Evolutionary conservation across 2,797 vertebrate species (phyloP).

Genomic region (Natrix natrix): DNA sequence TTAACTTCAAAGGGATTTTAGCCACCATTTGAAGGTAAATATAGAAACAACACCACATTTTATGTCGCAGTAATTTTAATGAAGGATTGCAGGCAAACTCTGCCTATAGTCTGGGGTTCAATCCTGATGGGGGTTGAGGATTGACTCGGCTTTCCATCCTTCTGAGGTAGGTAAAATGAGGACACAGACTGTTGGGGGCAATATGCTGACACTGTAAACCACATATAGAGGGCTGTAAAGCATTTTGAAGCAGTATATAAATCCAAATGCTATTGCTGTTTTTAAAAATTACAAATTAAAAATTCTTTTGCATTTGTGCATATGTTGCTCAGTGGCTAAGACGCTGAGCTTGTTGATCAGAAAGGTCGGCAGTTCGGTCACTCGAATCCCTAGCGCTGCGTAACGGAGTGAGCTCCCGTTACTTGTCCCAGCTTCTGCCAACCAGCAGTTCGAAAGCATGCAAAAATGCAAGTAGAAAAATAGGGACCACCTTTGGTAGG

Average conservation of each 20-base stretch:
- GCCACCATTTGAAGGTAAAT: neutral
- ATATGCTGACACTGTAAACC: neutral
- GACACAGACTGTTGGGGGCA: neutral
- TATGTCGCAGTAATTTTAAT: neutral
- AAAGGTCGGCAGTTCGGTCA: too few species aligned
- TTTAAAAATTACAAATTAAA: neutral
- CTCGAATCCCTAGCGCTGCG: too few species aligned
- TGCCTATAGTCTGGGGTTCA: neutral
- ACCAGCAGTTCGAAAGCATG: too few species aligned
- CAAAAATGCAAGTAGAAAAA: too few species aligned
- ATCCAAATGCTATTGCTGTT: neutral
- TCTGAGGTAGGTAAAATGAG: neutral
- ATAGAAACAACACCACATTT: neutral
- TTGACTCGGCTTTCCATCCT: neutral
- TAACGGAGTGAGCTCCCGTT: too few species aligned
- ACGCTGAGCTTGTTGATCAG: too few species aligned
- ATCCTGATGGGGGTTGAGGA: neutral
- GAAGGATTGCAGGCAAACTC: neutral
- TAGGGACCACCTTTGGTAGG: too few species aligned
- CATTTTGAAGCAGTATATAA: neutral
- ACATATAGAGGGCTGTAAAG: neutral
- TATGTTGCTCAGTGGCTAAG: too few species aligned
- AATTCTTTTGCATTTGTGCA: neutral
- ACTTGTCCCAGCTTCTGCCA: too few species aligned
- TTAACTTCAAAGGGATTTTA: neutral